phyloP scores from a whole-genome alignment of 2,113 vertebrate species.

The Amphiprion percula region DNA sequence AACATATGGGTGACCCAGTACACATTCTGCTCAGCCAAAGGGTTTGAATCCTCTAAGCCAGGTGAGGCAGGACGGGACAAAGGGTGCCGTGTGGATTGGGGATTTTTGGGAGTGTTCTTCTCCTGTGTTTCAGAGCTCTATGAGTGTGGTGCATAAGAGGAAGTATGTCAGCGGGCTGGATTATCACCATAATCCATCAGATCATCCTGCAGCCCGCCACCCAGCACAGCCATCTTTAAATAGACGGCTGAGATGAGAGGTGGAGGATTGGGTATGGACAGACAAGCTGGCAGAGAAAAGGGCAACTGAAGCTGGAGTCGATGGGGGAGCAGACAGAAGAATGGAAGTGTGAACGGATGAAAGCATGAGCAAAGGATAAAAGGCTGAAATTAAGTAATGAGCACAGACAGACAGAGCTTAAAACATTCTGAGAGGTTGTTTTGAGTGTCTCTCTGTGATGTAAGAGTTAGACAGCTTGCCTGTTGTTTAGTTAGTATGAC shows the following conservation, averaged over 20 bases:
- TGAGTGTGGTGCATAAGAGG: constrained; percentile 45
- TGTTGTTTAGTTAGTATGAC: neutral
- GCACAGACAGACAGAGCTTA: constrained; percentile 21
- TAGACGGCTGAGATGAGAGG: constrained; percentile 72
- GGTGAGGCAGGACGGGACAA: constrained; percentile 37
- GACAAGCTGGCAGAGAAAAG: constrained; percentile 26
- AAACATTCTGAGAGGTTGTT: constrained; percentile 29
- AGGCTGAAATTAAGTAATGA: constrained; percentile 24
- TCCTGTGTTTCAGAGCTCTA: constrained; percentile 58
- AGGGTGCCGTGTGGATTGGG: constrained; percentile 48
- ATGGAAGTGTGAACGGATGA: constrained; percentile 25
- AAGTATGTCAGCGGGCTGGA: constrained; percentile 79
- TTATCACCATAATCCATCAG: constrained; percentile 83
- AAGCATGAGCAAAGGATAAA: constrained; percentile 24
- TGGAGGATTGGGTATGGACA: constrained; percentile 56
- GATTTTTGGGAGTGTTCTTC: constrained; percentile 44
- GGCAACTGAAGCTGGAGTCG: neutral
- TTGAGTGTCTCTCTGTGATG: neutral
- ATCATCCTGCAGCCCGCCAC: constrained; percentile 76
- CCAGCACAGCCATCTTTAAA: constrained; percentile 79
- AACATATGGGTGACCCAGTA: constrained; percentile 19
- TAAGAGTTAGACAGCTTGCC: constrained; percentile 3
- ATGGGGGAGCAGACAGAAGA: neutral
- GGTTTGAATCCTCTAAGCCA: constrained; percentile 29
- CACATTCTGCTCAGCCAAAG: neutral